A percentile compares a stretch with the other conserved stretches of the same genome.
These are phyloP conservation scores for Gonatopus flavifemur DNA, from an alignment of 1,140 invertebrate species.

Conservation along the genomic window DNA sequence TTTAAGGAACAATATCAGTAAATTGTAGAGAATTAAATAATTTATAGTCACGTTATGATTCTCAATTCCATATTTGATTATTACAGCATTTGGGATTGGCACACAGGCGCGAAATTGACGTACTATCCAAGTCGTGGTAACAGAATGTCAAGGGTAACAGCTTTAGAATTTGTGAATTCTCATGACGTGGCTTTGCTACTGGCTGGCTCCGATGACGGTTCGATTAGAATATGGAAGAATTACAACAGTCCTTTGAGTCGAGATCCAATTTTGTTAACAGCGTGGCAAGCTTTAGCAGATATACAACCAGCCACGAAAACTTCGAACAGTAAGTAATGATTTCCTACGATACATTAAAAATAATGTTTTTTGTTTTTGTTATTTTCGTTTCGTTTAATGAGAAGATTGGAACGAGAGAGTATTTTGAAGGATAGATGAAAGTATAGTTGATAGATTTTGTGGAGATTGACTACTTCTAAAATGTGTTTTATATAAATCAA, in stretches of 20 bases:
- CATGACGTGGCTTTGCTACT: slow-evolving; percentile 78
- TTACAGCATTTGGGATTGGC: slow-evolving; percentile 72
- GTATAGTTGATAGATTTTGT: no score
- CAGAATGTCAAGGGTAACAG: slow-evolving; percentile 68
- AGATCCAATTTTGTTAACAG: slow-evolving; percentile 71
- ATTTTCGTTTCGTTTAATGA: no score
- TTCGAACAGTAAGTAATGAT: slow-evolving; percentile 43
- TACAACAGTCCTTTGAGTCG: slow-evolving; percentile 51
- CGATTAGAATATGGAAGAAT: slow-evolving; percentile 69
- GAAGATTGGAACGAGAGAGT: no score
- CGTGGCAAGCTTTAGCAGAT: slow-evolving; percentile 81
- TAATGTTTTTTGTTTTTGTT: no score
- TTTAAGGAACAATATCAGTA: neutral
- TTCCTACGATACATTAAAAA: no score
- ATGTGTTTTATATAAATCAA: no score
- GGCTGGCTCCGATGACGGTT: slow-evolving; percentile 76
- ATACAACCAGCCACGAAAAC: slow-evolving; percentile 54
- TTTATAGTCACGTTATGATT: neutral
- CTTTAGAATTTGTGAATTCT: slow-evolving; percentile 86
- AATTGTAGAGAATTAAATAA: neutral
- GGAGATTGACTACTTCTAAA: no score
- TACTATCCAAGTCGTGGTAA: slow-evolving; percentile 53
- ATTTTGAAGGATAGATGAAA: no score
- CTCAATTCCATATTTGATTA: slow-evolving; percentile 11
- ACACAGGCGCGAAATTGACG: slow-evolving; percentile 65